A percentile compares a stretch with the other conserved stretches of the same genome.
phyloP scores from a whole-genome alignment of 2,888 invertebrate species.

The Brachypalpus laphriformis region DNA sequence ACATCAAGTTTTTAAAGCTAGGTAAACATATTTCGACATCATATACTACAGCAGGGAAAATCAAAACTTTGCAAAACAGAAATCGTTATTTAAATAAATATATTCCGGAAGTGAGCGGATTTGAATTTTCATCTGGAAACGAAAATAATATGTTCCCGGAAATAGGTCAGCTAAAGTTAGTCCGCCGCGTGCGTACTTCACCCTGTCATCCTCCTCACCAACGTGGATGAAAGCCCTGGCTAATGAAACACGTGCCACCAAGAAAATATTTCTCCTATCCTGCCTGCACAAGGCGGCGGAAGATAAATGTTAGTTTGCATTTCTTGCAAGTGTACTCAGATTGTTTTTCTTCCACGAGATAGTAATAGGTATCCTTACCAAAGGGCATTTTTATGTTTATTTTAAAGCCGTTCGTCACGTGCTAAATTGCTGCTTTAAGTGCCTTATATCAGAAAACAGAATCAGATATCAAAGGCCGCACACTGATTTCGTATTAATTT shows the following conservation, averaged over 20 bases:
- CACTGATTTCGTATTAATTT: constrained; percentile 30
- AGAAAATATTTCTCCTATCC: not conserved
- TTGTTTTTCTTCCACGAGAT: not conserved
- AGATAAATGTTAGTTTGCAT: not conserved
- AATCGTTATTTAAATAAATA: not conserved
- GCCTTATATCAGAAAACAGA: constrained; percentile 18
- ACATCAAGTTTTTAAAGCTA: too few relatives aligned
- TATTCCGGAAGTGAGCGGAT: constrained; percentile 3
- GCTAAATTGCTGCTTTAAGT: constrained; percentile 26
- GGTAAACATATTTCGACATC: too few relatives aligned
- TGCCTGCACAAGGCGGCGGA: not conserved
- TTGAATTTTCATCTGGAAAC: constrained; percentile 4
- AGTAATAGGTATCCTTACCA: not conserved
- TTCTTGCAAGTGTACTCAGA: not conserved
- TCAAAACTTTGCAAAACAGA: not conserved
- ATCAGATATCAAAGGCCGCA: constrained; percentile 46
- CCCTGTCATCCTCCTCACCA: not conserved
- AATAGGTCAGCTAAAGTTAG: not conserved
- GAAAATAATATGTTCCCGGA: not conserved
- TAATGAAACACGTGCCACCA: constrained; percentile 2
- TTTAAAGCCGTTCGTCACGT: constrained; percentile 38
- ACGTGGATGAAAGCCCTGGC: not conserved
- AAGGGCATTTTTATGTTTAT: not conserved
- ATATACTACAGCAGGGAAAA: too few relatives aligned
- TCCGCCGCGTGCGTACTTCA: not conserved